Conservation (phyloP, 1,140 invertebrate species). For the Pachypsylla venusta region DNA sequence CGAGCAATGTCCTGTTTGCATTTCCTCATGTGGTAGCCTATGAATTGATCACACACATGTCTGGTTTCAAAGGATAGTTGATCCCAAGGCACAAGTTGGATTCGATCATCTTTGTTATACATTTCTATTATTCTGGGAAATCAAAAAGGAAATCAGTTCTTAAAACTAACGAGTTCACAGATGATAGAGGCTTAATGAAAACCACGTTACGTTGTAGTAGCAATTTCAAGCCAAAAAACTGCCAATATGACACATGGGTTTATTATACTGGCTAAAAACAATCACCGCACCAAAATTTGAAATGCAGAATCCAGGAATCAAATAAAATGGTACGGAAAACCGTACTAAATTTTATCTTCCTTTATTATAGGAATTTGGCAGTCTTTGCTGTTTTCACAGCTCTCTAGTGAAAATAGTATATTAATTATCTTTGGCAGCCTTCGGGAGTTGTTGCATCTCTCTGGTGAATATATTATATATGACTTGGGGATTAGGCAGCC, state of each 20-base stretch:
- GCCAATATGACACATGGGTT: neutral
- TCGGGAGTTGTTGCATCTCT: no score
- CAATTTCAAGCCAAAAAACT: neutral
- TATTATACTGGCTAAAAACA: neutral
- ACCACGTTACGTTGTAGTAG: neutral
- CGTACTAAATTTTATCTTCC: no score
- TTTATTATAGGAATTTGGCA: no score
- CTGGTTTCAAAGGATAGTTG: constrained; percentile 59
- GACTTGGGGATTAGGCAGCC: no score
- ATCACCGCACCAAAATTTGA: no score
- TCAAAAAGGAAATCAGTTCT: neutral
- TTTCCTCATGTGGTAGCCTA: constrained; percentile 62
- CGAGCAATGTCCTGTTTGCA: constrained; percentile 64
- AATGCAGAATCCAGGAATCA: no score
- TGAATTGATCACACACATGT: constrained; percentile 77
- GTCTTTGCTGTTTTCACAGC: no score
- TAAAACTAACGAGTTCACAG: neutral
- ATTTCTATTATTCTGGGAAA: neutral
- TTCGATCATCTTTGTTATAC: neutral
- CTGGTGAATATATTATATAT: no score
- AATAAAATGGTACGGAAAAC: no score
- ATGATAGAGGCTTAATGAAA: neutral
- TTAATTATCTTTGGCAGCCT: no score
- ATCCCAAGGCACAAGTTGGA: constrained; percentile 33
- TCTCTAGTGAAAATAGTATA: no score